Percentiles rank a stretch among this genome's conserved stretches.
Conservation (phyloP, 2,888 invertebrate species). For the Scaeva pyrastri region DNA sequence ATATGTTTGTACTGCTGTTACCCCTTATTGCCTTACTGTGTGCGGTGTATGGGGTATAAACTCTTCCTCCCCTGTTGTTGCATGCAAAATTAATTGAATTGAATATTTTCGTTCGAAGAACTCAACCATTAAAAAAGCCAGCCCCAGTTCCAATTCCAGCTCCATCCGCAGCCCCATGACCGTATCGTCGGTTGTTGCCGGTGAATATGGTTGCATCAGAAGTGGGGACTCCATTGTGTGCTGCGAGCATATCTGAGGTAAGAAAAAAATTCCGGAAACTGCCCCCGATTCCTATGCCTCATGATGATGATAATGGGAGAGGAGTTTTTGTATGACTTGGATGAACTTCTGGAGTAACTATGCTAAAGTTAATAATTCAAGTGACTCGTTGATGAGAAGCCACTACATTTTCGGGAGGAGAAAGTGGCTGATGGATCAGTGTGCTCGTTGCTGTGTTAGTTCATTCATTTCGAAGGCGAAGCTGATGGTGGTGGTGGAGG, state of each 20-base stretch:
- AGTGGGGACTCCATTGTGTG: conserved; percentile 50
- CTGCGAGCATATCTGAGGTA: conserved; percentile 52
- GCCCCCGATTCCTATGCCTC: neutral
- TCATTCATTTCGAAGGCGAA: conserved; percentile 30
- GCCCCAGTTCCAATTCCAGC: too few species aligned
- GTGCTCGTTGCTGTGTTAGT: conserved; percentile 38
- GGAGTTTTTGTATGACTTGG: conserved; percentile 23
- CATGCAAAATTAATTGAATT: conserved; percentile 71
- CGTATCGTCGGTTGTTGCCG: neutral
- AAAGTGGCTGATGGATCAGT: conserved; percentile 1
- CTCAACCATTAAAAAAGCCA: conserved; percentile 39
- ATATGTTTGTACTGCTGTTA: conserved; percentile 57
- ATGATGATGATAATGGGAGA: conserved; percentile 17
- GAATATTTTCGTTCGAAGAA: conserved; percentile 63
- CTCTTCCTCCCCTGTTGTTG: conserved; percentile 16
- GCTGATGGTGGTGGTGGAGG: too few species aligned
- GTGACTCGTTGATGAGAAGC: conserved; percentile 66
- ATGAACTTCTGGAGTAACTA: conserved; percentile 53
- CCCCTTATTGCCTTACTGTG: neutral
- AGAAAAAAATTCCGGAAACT: conserved; percentile 57
- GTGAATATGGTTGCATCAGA: conserved; percentile 3
- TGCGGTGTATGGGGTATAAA: neutral
- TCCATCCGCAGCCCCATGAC: too few species aligned
- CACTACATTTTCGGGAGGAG: conserved; percentile 7
- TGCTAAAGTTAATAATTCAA: conserved; percentile 71